phyloP scores from a whole-genome alignment of 2,113 vertebrate genomes.

The Thalassoma bifasciatum region DNA sequence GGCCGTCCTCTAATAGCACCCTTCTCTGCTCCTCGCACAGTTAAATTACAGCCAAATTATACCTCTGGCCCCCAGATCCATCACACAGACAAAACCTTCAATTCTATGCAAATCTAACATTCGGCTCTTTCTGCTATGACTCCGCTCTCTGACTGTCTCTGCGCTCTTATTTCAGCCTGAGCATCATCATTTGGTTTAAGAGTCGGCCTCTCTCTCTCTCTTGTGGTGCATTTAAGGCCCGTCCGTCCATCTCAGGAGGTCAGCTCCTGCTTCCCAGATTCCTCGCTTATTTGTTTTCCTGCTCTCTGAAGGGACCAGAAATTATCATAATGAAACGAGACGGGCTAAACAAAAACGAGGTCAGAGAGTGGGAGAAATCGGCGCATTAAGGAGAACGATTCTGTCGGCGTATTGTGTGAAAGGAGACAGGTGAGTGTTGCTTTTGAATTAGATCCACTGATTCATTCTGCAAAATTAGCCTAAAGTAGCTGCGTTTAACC shows the following conservation, averaged over 20 bases:
- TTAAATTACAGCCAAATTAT: constrained; percentile 57
- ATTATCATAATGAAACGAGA: constrained; percentile 20
- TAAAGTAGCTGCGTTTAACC: not conserved
- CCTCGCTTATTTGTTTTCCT: constrained; percentile 7
- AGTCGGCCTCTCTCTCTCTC: too few relatives aligned
- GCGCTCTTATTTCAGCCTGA: constrained; percentile 20
- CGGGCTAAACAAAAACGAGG: constrained; percentile 4
- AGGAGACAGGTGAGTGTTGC: not conserved
- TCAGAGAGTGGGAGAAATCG: not conserved
- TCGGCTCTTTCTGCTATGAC: not conserved
- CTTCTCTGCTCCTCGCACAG: constrained; percentile 30
- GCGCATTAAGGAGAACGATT: not conserved
- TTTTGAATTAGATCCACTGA: constrained; percentile 9
- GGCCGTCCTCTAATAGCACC: constrained; percentile 53
- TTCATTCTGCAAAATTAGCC: constrained; percentile 1
- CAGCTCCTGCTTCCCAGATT: constrained; percentile 14
- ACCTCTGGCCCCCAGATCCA: constrained; percentile 50
- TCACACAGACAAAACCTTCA: constrained; percentile 54
- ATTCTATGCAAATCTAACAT: constrained; percentile 51
- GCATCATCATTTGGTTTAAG: constrained; percentile 32
- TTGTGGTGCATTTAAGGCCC: constrained; percentile 30
- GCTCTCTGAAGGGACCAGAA: constrained; percentile 8
- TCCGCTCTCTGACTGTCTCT: constrained; percentile 23
- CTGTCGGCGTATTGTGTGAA: not conserved
- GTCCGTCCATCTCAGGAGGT: constrained; percentile 41